Conservation (phyloP, 2,888 invertebrate species). For the Brachyptera putata region DNA sequence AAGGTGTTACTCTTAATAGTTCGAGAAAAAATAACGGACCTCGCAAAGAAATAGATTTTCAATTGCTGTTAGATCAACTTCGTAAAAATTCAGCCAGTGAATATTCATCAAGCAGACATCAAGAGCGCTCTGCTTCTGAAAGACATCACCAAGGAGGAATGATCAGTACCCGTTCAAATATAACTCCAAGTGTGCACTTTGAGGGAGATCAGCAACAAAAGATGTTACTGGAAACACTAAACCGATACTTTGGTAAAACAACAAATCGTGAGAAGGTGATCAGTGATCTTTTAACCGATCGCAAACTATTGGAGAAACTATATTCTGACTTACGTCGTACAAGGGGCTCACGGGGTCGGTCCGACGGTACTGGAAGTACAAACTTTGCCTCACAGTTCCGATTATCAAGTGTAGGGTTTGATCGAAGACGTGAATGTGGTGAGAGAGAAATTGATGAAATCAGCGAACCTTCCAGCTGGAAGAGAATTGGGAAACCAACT, state of each 20-base stretch:
- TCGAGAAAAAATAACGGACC: background rate
- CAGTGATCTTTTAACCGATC: constrained; percentile 67
- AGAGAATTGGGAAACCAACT: constrained; percentile 30
- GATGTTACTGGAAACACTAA: constrained; percentile 60
- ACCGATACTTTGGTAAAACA: constrained; percentile 62
- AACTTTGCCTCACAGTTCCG: constrained; percentile 22
- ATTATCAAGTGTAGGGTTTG: constrained; percentile 38
- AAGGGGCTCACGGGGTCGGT: constrained; percentile 51
- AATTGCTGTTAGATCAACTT: constrained; percentile 19
- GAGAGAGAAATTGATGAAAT: constrained; percentile 39
- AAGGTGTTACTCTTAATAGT: background rate
- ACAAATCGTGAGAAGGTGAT: constrained; percentile 65
- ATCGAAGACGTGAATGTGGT: constrained; percentile 39
- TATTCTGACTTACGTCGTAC: constrained; percentile 69
- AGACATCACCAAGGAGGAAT: constrained; percentile 24
- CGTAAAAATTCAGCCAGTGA: constrained; percentile 23
- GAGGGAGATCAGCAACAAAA: constrained; percentile 55
- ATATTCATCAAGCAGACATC: constrained; percentile 20
- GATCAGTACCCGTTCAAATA: constrained; percentile 11
- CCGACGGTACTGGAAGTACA: constrained; percentile 41
- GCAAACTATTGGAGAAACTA: constrained; percentile 66
- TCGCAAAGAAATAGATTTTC: background rate
- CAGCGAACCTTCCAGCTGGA: constrained; percentile 38
- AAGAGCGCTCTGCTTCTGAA: constrained; percentile 36
- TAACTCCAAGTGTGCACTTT: constrained; percentile 38